Percentiles rank a stretch among this genome's conserved stretches.
phyloP scores from a whole-genome alignment of 1,140 invertebrate species.

The Musca vetustissima region DNA sequence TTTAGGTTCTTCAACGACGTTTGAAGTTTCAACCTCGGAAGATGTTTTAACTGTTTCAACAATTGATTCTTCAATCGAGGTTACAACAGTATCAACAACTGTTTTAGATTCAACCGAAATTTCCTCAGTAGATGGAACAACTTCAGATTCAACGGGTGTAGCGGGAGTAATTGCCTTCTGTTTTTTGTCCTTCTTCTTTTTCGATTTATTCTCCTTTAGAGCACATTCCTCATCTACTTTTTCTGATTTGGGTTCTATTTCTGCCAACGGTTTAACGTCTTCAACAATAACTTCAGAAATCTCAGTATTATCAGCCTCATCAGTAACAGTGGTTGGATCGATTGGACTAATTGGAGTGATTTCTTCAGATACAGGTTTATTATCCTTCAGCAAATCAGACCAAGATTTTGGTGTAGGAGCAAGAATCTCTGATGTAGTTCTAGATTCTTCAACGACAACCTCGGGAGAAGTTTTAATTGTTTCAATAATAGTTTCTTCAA shows the following conservation, averaged over 20 bases:
- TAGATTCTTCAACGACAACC: too few species aligned
- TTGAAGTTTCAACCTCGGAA: too few species aligned
- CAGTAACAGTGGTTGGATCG: neutral
- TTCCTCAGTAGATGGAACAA: too few species aligned
- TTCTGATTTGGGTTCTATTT: slow-evolving; percentile 4
- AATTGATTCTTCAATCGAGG: too few species aligned
- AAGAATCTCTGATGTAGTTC: neutral
- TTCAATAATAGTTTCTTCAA: neutral
- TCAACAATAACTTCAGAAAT: slow-evolving; percentile 29
- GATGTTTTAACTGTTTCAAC: too few species aligned
- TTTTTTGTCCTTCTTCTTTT: neutral
- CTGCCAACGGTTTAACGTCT: too few species aligned
- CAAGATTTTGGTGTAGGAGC: neutral
- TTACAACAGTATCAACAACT: too few species aligned
- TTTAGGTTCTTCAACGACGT: too few species aligned
- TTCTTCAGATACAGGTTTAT: neutral
- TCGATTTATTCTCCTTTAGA: neutral
- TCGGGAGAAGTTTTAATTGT: too few species aligned
- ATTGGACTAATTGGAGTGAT: neutral
- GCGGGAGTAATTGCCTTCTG: neutral
- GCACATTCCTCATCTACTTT: neutral
- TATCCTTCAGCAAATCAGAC: neutral
- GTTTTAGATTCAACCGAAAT: too few species aligned
- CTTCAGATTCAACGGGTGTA: too few species aligned
- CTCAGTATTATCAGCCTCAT: neutral